Evolutionary conservation across 2,797 vertebrate species (phyloP), one percentile per base, ranked within the genome.

Genomic region (Gymnothorax reevesii): DNA sequence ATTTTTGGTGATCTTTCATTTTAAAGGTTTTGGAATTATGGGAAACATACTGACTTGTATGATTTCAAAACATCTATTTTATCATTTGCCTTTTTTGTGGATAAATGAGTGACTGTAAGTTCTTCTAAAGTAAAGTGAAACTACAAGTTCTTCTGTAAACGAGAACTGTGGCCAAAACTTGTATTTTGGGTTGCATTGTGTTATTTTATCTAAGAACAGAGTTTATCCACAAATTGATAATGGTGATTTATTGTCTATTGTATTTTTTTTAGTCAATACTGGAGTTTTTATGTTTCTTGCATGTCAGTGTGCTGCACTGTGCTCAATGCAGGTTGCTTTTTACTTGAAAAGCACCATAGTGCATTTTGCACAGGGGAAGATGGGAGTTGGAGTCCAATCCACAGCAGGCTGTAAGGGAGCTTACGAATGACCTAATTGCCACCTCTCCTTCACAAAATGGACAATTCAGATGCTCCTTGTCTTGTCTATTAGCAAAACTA

Each of bases 181-280:
- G 64, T 64, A 64, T n/a, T 7, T 69, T 69, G 22, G 64, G 77
- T 49, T 77, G 8, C 17, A 13, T 42, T 75, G 71, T 69, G 12
- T 52, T 27, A 49, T 77, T 15, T 7, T 77, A 33, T 77, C 27
- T 77, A 20, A 13, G 27, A 22, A 17, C 5, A 33, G 33, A 13
- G 20, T 82, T 25, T 25, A 22, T 82, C 49, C 10, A 82, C 20
- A 27, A 55, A 57, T 12, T 59, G 22, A 55, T 82, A 27, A 57
- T 27, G 22, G 27, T 57, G 55, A 7, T 59, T 57, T 59, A 33
- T 64, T 62, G 64, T 71, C 57, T 60, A 42, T 83, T 83, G 57
- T 42, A 42, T 1, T 42, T 69, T 83, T 79, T 42, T 82, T 27
- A 57, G 85, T 62, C 82, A 17, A 64, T 83, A 82, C 66, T 86